Conservation (phyloP, 2,113 vertebrate genomes). For the Seriola quinqueradiata region DNA sequence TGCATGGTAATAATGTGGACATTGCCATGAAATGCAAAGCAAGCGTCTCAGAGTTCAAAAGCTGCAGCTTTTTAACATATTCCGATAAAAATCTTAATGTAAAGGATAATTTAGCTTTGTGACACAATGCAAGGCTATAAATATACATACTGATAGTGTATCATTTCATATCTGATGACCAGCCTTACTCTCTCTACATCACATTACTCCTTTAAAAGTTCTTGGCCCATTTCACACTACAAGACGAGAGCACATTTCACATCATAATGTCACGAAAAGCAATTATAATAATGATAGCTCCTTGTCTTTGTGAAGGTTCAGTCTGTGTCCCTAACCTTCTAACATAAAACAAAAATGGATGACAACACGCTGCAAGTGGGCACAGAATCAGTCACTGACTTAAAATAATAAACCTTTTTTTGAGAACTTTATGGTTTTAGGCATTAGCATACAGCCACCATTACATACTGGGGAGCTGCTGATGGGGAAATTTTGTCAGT, state of each 20-base stretch:
- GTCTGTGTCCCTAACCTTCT: neutral
- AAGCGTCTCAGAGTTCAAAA: slow-evolving; percentile 52
- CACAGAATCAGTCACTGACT: neutral
- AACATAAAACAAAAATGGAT: slow-evolving; percentile 31
- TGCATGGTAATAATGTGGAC: slow-evolving; percentile 74
- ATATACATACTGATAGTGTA: neutral
- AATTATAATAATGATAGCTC: slow-evolving; percentile 1
- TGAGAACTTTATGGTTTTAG: neutral
- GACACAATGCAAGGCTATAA: slow-evolving; percentile 22
- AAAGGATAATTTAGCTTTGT: slow-evolving; percentile 45
- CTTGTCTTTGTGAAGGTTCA: neutral
- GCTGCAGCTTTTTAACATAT: slow-evolving; percentile 29
- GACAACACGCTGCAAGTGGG: neutral
- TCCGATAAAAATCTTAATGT: slow-evolving; percentile 38
- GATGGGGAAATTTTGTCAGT: slow-evolving; percentile 26
- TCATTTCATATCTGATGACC: slow-evolving; percentile 30
- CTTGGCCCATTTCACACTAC: slow-evolving; percentile 18
- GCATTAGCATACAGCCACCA: neutral
- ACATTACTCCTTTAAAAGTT: slow-evolving; percentile 29
- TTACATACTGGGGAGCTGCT: slow-evolving; percentile 24
- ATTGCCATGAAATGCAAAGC: slow-evolving; percentile 57
- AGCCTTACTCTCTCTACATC: neutral
- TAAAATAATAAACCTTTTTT: slow-evolving; percentile 35
- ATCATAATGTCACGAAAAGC: slow-evolving; percentile 6
- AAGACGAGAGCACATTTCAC: slow-evolving; percentile 19